These are phyloP conservation scores for Meganola albula DNA, from an alignment of 2,888 invertebrate species.

Conservation along the genomic window DNA sequence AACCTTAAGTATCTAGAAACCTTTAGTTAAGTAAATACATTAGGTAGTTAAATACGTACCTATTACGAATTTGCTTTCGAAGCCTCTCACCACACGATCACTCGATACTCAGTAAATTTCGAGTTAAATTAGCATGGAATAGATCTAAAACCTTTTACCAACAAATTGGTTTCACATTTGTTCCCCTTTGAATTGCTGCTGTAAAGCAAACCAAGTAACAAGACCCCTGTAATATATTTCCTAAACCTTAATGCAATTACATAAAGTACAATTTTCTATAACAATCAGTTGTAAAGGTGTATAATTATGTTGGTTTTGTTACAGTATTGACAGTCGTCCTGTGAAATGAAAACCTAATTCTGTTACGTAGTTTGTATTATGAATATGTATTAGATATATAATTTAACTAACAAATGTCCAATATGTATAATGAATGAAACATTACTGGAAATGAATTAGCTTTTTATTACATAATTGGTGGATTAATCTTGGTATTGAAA, in stretches of 20 bases:
- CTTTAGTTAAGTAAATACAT: no score
- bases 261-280: slow-evolving; percentile 6
- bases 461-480: no score
- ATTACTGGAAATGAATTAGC: no score
- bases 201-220: slow-evolving; percentile 7
- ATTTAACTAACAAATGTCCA: no score
- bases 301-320: slow-evolving; percentile 12
- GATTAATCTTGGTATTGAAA: no score
- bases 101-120: slow-evolving; percentile 9
- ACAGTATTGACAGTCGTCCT: slow-evolving; percentile 37
- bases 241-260: accelerated
- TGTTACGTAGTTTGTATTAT: slow-evolving; percentile 44
- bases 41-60: no score
- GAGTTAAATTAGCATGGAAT: slow-evolving; percentile 19
- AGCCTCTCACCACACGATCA: no score
- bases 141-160: slow-evolving; percentile 23
- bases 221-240: neutral
- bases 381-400: slow-evolving; percentile 17
- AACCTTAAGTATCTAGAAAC: no score
- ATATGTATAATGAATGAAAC: no score
- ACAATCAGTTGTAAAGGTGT: neutral
- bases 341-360: slow-evolving; percentile 53
- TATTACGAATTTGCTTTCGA: no score
- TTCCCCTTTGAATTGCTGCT: slow-evolving; percentile 22
- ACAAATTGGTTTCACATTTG: slow-evolving; percentile 32